Evolutionary conservation across 2,888 invertebrate genomes (phyloP).

Genomic region (Sphaerolaimus hirsutus): DNA sequence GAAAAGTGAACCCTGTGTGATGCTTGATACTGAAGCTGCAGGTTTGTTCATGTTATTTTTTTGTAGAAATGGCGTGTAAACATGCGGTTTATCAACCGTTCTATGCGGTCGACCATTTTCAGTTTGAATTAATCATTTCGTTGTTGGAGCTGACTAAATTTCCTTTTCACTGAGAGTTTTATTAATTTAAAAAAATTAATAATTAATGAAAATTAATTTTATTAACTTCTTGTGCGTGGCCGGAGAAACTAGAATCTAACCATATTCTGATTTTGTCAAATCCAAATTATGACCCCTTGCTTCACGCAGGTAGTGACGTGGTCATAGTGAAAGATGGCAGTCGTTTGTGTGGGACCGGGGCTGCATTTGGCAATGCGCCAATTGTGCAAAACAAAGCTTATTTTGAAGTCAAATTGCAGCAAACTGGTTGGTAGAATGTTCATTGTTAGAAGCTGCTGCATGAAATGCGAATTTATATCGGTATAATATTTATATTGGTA

Average conservation of each 20-base stretch:
- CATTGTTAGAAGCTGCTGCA: too few relatives aligned
- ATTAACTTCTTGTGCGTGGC: neutral
- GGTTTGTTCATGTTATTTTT: conserved; percentile 9
- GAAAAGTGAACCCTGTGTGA: conserved; percentile 13
- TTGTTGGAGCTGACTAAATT: too few relatives aligned
- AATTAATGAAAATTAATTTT: neutral
- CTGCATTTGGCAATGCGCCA: conserved; percentile 72
- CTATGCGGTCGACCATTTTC: too few relatives aligned
- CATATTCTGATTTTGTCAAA: too few relatives aligned
- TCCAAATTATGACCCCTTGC: neutral
- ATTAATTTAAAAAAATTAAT: neutral
- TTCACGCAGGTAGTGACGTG: conserved; percentile 56
- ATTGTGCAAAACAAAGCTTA: conserved; percentile 88
- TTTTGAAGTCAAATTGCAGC: conserved; percentile 90
- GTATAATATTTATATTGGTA: too few relatives aligned
- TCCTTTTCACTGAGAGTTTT: too few relatives aligned
- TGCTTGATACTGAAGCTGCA: conserved; percentile 15
- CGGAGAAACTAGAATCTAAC: too few relatives aligned
- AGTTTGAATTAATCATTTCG: too few relatives aligned
- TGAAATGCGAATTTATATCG: neutral
- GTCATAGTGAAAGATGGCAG: conserved; percentile 78
- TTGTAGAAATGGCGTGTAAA: too few relatives aligned
- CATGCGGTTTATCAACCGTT: too few relatives aligned
- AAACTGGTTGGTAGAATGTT: conserved; percentile 41
- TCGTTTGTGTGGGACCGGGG: conserved; percentile 79